phyloP scores from a whole-genome alignment of 2,113 vertebrate genomes.

The Hipposideros armiger region DNA sequence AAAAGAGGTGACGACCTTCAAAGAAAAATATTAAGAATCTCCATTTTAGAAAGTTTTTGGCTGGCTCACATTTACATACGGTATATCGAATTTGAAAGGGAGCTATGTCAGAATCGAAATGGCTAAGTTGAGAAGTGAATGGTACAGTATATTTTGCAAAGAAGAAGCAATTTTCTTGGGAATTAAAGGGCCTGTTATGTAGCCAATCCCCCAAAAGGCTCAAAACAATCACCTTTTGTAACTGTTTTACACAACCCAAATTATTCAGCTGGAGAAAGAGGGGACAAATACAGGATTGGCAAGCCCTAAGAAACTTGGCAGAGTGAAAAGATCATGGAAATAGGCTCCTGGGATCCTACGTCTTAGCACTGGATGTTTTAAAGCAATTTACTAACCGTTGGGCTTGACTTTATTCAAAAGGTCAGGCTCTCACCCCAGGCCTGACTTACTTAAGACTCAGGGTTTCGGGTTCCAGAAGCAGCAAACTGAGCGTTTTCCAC shows the following conservation, averaged over 20 bases:
- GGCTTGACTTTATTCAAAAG: background rate
- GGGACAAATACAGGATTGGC: rapidly evolving
- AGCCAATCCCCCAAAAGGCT: background rate
- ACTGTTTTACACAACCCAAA: background rate
- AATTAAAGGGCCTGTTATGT: background rate
- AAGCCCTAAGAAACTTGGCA: background rate
- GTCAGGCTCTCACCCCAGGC: background rate
- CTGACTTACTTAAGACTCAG: background rate
- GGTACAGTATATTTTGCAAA: background rate
- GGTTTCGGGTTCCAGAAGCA: background rate
- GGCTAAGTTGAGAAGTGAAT: background rate
- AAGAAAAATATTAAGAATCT: background rate
- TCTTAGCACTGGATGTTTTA: background rate
- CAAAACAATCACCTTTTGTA: background rate
- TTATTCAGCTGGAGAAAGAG: background rate
- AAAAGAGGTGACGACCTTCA: background rate
- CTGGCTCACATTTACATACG: background rate
- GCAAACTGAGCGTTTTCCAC: background rate
- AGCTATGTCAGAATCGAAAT: background rate
- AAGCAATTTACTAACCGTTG: background rate
- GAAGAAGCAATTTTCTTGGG: background rate
- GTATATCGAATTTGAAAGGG: background rate
- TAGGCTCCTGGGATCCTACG: background rate
- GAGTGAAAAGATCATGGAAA: background rate
- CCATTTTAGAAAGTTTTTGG: background rate